Percentiles rank a stretch among this genome's conserved stretches.
Conservation (phyloP, 2,113 vertebrate genomes). For the Colistium nudipinnis region DNA sequence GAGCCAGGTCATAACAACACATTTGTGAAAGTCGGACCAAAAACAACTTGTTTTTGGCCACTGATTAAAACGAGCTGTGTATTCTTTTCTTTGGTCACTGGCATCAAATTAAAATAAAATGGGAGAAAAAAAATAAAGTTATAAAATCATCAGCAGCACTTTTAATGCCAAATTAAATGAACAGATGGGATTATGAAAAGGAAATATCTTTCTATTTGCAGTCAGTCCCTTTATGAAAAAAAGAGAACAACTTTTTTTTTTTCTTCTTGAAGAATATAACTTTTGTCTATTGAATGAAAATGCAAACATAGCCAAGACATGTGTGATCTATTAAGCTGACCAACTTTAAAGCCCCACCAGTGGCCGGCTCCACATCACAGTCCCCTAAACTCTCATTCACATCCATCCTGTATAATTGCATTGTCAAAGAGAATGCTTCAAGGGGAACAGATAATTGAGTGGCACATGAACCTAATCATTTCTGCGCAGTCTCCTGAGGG, state of each 20-base stretch:
- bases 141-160: conserved; percentile 25
- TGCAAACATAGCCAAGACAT: conserved; percentile 63
- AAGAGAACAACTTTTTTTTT: background rate
- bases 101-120: conserved; percentile 21
- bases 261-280: conserved; percentile 36
- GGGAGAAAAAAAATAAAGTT: conserved; percentile 29
- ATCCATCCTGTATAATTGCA: conserved; percentile 71
- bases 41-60: conserved; percentile 21
- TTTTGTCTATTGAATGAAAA: conserved; percentile 57
- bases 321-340: conserved; percentile 64
- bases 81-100: conserved; percentile 11
- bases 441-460: conserved; percentile 73
- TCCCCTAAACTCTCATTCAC: conserved; percentile 56
- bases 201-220: conserved; percentile 30
- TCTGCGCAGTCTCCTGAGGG: conserved; percentile 60
- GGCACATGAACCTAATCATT: conserved; percentile 74
- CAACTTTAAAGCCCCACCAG: conserved; percentile 56
- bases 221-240: conserved; percentile 25
- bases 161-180: conserved; percentile 56
- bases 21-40: conserved; percentile 34
- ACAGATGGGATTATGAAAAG: conserved; percentile 63
- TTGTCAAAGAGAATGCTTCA: conserved; percentile 69
- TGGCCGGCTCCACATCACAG: conserved; percentile 62
- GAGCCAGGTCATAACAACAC: conserved; percentile 41
- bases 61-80: background rate